Evolutionary conservation across 2,797 vertebrate genomes (phyloP).

Genomic region (Psittacula derbiana): DNA sequence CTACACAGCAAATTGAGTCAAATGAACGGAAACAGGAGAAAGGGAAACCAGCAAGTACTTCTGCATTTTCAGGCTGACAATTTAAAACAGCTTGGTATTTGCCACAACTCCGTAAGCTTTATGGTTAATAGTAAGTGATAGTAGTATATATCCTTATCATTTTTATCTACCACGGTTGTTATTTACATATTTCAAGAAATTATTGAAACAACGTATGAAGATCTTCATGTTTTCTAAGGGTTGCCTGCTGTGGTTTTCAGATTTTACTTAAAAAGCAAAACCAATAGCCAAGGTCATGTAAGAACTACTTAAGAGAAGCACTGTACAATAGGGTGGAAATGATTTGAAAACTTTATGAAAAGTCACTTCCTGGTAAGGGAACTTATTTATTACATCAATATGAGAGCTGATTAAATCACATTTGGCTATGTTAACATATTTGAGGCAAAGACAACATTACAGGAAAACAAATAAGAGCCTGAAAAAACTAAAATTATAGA

Average conservation of each 20-base stretch:
- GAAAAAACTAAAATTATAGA: background rate
- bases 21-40: conserved; percentile 42
- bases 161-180: background rate
- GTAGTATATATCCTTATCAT: background rate
- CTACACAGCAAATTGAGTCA: background rate
- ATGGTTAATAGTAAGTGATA: background rate
- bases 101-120: background rate
- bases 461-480: background rate
- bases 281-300: background rate
- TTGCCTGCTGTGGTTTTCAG: background rate
- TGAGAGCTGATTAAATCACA: background rate
- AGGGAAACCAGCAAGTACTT: conserved; percentile 63
- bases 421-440: background rate
- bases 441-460: background rate
- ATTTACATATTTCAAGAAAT: background rate
- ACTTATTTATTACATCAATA: background rate
- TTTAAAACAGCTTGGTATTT: background rate
- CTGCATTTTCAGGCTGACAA: background rate
- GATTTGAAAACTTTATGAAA: background rate
- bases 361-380: background rate
- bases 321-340: background rate
- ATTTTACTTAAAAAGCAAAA: background rate
- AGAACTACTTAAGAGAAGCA: background rate
- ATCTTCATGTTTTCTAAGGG: background rate
- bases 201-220: background rate